Evolutionary conservation across 92 coral and sea anemone species (phyloP), one percentile per base, ranked within the genome.

Genomic region (Palythoa heliodiscus): DNA sequence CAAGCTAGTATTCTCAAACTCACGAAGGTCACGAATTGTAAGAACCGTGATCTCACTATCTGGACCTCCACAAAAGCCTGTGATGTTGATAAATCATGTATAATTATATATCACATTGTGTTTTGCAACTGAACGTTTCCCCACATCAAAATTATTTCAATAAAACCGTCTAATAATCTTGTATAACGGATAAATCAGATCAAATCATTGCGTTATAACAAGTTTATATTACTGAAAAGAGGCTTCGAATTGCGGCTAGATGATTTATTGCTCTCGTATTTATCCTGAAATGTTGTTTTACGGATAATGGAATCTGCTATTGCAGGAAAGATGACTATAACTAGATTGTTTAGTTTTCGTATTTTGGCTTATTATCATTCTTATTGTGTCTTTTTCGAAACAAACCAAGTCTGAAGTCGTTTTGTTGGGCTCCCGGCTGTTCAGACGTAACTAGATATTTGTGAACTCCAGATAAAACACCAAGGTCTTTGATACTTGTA

Each of bases 381-480:
- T 14, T 25, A 5, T 66, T 61, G 23, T 61, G 63, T 23, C 71
- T 47, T 66, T 66, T 66, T 67, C 9, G 54, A 64, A 64, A 66
- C 15, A 43, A 17, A n/a, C 29, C 53, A 40, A 13, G 37, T 50
- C 47, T 52, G n/a, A 23, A 12, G 57, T 66, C n/a, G 60, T 60
- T 23, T 80, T 8, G 22, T 80, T 79, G 64, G 19, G 70, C 54
- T 22, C 38, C 24, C 12, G 22, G 15, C 35, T 29, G 55, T 77
- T 40, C 48, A 64, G 84, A 80, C 84, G 84, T 64, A 80, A 80
- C 47, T 14, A 43, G 74, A 80, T 80, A 80, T 63, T 48, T 61
- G 37, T 25, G 61, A 79, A 61, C 73, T 61, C 71, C 10, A 79
- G 20, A 29, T 29, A 58, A 40, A 40, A 48, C 84, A 80, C 74